These are phyloP conservation scores for Eupithecia subumbrata DNA, from an alignment of 2,888 invertebrate species.

Conservation along the genomic window DNA sequence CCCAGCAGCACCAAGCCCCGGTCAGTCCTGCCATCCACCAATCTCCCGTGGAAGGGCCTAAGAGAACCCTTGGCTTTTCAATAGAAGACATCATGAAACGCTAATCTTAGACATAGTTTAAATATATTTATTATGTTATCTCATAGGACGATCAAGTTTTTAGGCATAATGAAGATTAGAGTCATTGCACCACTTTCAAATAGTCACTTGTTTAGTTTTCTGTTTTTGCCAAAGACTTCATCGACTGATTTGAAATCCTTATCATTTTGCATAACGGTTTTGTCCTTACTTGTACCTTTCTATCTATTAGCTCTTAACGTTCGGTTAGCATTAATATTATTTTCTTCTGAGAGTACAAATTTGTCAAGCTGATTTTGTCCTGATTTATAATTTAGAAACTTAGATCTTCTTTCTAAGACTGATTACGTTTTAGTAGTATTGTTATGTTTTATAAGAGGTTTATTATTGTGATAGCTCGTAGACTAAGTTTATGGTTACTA, in stretches of 20 bases:
- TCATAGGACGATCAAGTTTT: constrained; percentile 38
- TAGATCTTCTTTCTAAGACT: constrained; percentile 74
- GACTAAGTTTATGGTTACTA: constrained; percentile 70
- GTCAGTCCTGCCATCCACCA: constrained; percentile 58
- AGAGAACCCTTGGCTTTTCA: constrained; percentile 88
- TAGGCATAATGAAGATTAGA: constrained; percentile 35
- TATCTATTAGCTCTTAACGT: background rate
- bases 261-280: constrained; percentile 23
- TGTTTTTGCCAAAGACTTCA: constrained; percentile 46
- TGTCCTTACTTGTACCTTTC: constrained; percentile 20
- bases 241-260: constrained; percentile 44
- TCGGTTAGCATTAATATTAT: background rate
- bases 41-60: constrained; percentile 73
- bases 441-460: constrained; percentile 77
- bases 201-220: constrained; percentile 40
- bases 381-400: constrained; percentile 41
- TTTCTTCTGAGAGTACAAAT: background rate
- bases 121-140: constrained; percentile 51
- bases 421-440: constrained; percentile 71
- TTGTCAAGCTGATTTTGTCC: constrained; percentile 4
- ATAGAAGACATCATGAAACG: constrained; percentile 96
- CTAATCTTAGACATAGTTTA: constrained; percentile 69
- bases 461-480: constrained; percentile 79
- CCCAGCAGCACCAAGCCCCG: constrained; percentile 60
- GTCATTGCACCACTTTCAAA: constrained; percentile 35